A percentile compares a stretch with the other conserved stretches of the same genome.
Evolutionary conservation across 2,888 invertebrate genomes (phyloP).

Genomic region (Rhynchonema sp.): DNA sequence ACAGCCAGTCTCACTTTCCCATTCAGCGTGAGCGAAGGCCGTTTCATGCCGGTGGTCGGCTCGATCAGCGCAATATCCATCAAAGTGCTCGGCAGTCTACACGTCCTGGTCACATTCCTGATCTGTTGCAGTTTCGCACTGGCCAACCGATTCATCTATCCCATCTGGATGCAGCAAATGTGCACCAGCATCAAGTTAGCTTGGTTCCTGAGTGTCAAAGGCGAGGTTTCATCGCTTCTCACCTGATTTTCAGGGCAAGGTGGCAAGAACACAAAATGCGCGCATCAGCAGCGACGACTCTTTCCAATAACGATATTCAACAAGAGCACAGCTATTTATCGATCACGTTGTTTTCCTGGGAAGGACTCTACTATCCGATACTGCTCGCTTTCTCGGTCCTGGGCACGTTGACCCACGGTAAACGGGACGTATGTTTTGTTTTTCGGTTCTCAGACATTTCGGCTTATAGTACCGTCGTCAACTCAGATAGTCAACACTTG

Average conservation of each 20-base stretch:
- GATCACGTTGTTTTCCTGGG: not conserved
- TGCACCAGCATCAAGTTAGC: not conserved
- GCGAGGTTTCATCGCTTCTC: too few species aligned
- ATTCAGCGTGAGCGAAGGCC: not conserved
- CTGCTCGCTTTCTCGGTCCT: conserved; percentile 24
- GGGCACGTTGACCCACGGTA: conserved; percentile 26
- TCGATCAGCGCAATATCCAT: conserved; percentile 10
- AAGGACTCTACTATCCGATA: conserved; percentile 12
- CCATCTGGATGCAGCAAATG: too few species aligned
- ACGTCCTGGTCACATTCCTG: conserved; percentile 26
- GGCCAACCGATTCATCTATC: conserved; percentile 19
- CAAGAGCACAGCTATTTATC: not conserved
- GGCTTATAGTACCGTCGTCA: too few species aligned
- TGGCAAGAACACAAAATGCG: too few species aligned
- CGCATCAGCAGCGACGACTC: too few species aligned
- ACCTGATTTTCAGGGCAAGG: too few species aligned
- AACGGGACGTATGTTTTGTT: too few species aligned
- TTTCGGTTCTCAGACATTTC: too few species aligned
- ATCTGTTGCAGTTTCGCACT: conserved; percentile 29
- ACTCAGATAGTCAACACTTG: too few species aligned
- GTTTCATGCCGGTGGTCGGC: not conserved
- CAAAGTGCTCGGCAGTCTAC: conserved; percentile 22
- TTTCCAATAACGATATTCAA: too few species aligned
- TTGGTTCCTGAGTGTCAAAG: too few species aligned
- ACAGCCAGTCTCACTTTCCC: too few species aligned